Evolutionary conservation across 1,140 invertebrate species (phyloP), one percentile per base, ranked within the genome.

Genomic region (Papilio xuthus): DNA sequence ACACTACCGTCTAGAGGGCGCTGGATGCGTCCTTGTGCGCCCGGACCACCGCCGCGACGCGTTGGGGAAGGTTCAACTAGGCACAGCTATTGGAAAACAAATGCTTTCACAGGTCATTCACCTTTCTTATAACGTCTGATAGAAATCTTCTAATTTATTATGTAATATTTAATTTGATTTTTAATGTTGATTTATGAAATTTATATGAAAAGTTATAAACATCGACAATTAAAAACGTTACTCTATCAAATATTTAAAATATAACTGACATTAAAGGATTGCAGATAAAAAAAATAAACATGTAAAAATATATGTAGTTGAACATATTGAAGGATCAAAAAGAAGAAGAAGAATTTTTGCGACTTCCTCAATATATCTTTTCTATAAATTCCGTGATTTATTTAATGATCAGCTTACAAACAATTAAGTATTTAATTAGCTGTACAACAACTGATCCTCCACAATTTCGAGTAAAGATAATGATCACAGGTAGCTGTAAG

Each of bases 1-100:
- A 81, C 80, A 63, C 56, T 44, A 63, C 53, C 47, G 81, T 82
- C 81, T 82, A 71, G 78, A 82, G 81, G 81, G 78, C 78, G 63
- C 72, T 53, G n/a, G 47, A 15, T 26, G 47, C 72, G 72, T 32
- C 72, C 72, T 74, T 23, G 32, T 53, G 18, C 50, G 50, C 32
- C 26, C 42, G 41, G 32, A 15, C 72, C 72, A n/a, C n/a, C n/a
- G n/a, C n/a, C n/a, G n/a, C 23, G 18, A 6, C 18, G 28, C 9
- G 15, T 76, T 41, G 50, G 63, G 60, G 60, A 79, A 75, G 72
- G 63, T 67, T 72, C 42, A 41, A 53, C 7, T 53, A 53, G 50
- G 50, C 50, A 20, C 50, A 53, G 50, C 50, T 53, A 56, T 26
- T 44, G 15, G 47, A 77, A 63, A 77, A 77, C 28, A 77, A 77